These are phyloP conservation scores for Furnarius figulus DNA, from an alignment of 2,113 vertebrate species.

Conservation along the genomic window DNA sequence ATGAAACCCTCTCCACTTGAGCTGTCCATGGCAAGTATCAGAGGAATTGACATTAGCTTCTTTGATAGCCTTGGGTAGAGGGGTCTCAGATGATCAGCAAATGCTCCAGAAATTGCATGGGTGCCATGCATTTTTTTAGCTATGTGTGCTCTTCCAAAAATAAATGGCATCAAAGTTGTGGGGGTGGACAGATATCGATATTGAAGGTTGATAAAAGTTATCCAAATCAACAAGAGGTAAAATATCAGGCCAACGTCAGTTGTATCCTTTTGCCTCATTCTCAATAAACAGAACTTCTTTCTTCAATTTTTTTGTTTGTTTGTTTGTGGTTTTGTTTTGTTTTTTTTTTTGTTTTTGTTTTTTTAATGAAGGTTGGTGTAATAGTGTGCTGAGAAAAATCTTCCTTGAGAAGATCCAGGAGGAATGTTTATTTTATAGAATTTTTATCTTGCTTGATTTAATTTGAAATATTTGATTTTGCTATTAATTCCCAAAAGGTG, in stretches of 20 bases:
- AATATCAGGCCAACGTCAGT: constrained; percentile 47
- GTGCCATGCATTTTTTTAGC: background rate
- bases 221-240: constrained; percentile 43
- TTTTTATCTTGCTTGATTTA: background rate
- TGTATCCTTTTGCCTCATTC: constrained; percentile 59
- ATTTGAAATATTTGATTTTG: background rate
- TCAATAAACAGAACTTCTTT: constrained; percentile 58
- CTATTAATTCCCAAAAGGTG: background rate
- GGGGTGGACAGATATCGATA: background rate
- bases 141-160: background rate
- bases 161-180: background rate
- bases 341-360: background rate
- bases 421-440: background rate
- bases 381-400: background rate
- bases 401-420: background rate
- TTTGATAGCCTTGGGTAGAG: background rate
- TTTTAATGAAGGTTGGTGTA: background rate
- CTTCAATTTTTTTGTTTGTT: background rate
- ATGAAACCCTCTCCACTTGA: background rate
- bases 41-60: background rate
- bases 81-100: background rate
- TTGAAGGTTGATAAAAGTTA: constrained; percentile 20
- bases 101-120: background rate
- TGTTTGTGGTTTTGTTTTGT: background rate
- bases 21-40: accelerated